phyloP scores from a whole-genome alignment of 2,888 invertebrate genomes.

The Lydus trimaculatus region DNA sequence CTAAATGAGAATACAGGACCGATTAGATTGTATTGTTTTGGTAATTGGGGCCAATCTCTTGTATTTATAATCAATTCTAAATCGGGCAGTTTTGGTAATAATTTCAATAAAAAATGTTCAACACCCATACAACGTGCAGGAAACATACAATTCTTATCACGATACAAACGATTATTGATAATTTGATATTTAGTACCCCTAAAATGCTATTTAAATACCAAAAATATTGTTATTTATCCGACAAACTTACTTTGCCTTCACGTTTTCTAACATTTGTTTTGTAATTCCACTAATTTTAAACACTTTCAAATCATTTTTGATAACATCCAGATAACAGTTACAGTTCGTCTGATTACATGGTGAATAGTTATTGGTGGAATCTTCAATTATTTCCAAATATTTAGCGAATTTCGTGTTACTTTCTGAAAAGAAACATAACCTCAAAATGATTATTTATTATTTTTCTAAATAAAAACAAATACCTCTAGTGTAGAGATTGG shows the following conservation, averaged over 20 bases:
- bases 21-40: constrained; percentile 66
- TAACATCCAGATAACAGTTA: constrained; percentile 69
- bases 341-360: constrained; percentile 69
- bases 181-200: constrained; percentile 86
- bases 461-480: background rate
- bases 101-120: constrained; percentile 82
- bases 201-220: constrained; percentile 29
- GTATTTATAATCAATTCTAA: constrained; percentile 89
- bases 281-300: constrained; percentile 76
- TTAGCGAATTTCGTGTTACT: constrained; percentile 59
- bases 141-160: constrained; percentile 88
- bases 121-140: constrained; percentile 90
- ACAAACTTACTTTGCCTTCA: constrained; percentile 59
- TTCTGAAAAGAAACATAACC: constrained; percentile 58
- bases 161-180: constrained; percentile 78
- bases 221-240: background rate
- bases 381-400: constrained; percentile 61
- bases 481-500: constrained; percentile 53
- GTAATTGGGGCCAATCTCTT: constrained; percentile 92
- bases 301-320: constrained; percentile 72
- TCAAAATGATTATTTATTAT: background rate
- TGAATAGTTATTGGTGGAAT: constrained; percentile 63
- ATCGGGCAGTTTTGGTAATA: constrained; percentile 76
- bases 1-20: constrained; percentile 96
- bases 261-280: constrained; percentile 68